These are phyloP conservation scores for Pachyuromys duprasi DNA, from an alignment of 2,797 vertebrate species.

Conservation along the genomic window DNA sequence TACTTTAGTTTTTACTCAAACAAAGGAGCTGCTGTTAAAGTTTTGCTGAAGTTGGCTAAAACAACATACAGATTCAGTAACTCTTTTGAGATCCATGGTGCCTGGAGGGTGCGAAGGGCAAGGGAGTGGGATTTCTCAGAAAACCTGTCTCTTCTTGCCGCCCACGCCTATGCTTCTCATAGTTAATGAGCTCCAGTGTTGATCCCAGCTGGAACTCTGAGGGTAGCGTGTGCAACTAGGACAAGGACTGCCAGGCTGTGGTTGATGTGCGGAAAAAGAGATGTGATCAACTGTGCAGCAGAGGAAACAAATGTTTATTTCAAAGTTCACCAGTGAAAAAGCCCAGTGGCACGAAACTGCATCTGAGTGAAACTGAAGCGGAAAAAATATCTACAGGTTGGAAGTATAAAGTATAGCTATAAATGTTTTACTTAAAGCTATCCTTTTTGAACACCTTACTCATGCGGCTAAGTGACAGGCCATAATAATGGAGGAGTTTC, in stretches of 20 bases:
- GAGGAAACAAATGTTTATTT: constrained; percentile 19
- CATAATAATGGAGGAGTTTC: constrained; percentile 23
- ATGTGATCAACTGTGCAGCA: not conserved
- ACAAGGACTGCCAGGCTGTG: not conserved
- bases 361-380: constrained; percentile 42
- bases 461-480: constrained; percentile 8
- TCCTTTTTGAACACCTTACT: constrained; percentile 38
- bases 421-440: constrained; percentile 46
- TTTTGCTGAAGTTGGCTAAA: constrained; percentile 62
- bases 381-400: not conserved
- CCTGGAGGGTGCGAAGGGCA: not conserved
- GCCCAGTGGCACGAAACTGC: not conserved
- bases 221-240: not conserved
- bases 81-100: constrained; percentile 6
- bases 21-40: constrained; percentile 22
- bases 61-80: constrained; percentile 46
- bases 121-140: constrained; percentile 14
- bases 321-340: constrained; percentile 33
- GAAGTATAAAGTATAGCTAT: constrained; percentile 26
- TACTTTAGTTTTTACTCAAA: not conserved
- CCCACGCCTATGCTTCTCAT: not conserved
- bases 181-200: not conserved
- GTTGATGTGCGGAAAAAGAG: not conserved
- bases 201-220: not conserved
- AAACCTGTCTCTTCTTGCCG: constrained; percentile 13